Evolutionary conservation across 2,113 vertebrate species (phyloP).

Genomic region (Microcebus murinus): DNA sequence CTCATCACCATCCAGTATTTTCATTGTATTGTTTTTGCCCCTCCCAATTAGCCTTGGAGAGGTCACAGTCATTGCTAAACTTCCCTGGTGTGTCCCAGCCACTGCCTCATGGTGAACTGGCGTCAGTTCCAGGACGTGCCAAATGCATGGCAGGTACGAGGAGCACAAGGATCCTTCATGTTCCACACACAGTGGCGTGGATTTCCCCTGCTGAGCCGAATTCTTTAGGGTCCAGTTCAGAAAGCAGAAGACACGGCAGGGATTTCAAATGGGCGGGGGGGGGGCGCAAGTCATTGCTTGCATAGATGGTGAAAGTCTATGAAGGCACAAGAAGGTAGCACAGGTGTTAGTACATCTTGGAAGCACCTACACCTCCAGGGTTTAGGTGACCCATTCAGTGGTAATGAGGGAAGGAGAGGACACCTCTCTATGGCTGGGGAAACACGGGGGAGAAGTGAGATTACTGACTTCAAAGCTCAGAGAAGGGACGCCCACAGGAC

Average conservation of each 20-base stretch:
- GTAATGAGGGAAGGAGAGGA: background rate
- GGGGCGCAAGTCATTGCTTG: too few relatives aligned
- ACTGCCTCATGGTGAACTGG: accelerated
- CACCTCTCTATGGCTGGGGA: too few relatives aligned
- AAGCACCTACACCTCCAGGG: background rate
- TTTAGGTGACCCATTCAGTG: too few relatives aligned
- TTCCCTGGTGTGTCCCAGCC: background rate
- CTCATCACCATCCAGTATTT: background rate
- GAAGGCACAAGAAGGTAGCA: too few relatives aligned
- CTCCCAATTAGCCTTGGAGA: too few relatives aligned
- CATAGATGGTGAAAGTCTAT: background rate
- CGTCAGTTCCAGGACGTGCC: background rate
- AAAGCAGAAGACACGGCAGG: background rate
- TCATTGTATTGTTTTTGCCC: background rate
- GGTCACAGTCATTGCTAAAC: too few relatives aligned
- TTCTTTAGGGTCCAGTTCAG: too few relatives aligned
- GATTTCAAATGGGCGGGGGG: background rate
- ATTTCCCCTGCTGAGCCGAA: too few relatives aligned
- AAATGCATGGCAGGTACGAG: accelerated
- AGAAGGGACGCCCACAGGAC: too few relatives aligned
- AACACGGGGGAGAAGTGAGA: background rate
- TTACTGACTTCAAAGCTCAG: background rate
- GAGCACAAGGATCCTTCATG: accelerated
- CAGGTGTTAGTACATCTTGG: too few relatives aligned
- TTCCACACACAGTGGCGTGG: accelerated